Conservation (phyloP, 1,140 invertebrate species). For the Macrocentrus cingulum region DNA sequence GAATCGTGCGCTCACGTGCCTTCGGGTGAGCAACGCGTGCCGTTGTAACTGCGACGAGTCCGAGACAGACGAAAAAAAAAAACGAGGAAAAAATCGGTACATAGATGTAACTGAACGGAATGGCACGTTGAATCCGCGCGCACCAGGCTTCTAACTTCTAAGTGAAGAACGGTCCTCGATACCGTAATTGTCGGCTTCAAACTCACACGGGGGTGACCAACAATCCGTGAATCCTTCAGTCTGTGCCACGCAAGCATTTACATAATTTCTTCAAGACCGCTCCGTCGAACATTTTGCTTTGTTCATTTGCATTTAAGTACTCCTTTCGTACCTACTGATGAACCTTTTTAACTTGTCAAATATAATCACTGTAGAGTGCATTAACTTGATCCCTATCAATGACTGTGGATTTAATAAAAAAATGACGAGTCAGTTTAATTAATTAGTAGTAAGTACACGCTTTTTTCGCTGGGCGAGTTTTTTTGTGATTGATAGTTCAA, state of each 20-base stretch:
- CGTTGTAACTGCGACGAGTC: conserved; percentile 9
- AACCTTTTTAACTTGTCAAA: too few species aligned
- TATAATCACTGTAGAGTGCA: too few species aligned
- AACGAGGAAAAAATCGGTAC: conserved; percentile 7
- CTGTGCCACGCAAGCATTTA: conserved; percentile 12
- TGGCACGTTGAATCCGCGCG: conserved; percentile 10
- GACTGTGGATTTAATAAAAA: too few species aligned
- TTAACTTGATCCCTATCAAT: too few species aligned
- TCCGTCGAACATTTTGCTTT: conserved; percentile 6
- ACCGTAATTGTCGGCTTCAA: conserved; percentile 24
- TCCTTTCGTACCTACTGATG: neutral
- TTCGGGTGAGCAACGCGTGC: conserved; percentile 18
- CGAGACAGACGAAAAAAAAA: conserved; percentile 3
- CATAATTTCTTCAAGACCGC: conserved; percentile 22
- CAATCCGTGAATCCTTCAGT: conserved; percentile 26
- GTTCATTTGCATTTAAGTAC: conserved; percentile 8
- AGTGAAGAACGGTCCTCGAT: conserved; percentile 14
- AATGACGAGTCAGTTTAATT: too few species aligned
- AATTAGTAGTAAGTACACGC: too few species aligned
- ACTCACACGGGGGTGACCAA: conserved; percentile 19
- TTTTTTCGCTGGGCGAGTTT: too few species aligned
- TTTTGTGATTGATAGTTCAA: too few species aligned
- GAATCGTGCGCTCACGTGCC: conserved; percentile 22
- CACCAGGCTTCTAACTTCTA: neutral
- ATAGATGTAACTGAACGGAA: conserved; percentile 25